Conservation (phyloP, 2,888 invertebrate genomes). For the Lydus trimaculatus region DNA sequence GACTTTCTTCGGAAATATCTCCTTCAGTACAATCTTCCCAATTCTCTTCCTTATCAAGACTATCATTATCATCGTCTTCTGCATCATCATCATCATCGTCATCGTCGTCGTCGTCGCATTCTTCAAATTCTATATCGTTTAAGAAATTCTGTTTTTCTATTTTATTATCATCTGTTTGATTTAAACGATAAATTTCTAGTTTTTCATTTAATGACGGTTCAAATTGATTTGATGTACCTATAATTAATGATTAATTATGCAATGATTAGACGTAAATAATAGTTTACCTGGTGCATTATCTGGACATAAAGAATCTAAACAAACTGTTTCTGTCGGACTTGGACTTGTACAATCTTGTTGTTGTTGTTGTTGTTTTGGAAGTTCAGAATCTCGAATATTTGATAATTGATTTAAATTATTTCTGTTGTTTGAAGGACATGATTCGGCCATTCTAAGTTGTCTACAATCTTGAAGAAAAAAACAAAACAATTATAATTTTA, state of each 20-base stretch:
- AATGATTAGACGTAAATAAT: not conserved
- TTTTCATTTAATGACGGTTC: constrained; percentile 37
- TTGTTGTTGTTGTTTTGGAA: constrained; percentile 56
- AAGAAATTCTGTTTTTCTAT: constrained; percentile 53
- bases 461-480: constrained; percentile 31
- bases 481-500: not conserved
- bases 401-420: constrained; percentile 46
- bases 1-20: constrained; percentile 38
- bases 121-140: constrained; percentile 53
- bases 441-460: constrained; percentile 59
- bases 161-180: constrained; percentile 38
- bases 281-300: constrained; percentile 52
- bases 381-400: constrained; percentile 50
- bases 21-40: constrained; percentile 51
- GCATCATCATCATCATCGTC: constrained; percentile 50
- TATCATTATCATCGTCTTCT: constrained; percentile 48
- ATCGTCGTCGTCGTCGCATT: constrained; percentile 50
- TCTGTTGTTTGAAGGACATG: constrained; percentile 55
- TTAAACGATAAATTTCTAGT: constrained; percentile 35
- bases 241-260: constrained; percentile 3
- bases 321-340: constrained; percentile 59
- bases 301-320: constrained; percentile 52
- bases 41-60: constrained; percentile 45
- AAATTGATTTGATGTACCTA: constrained; percentile 53
- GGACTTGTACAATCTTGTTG: constrained; percentile 59